phyloP scores from a whole-genome alignment of 2,797 vertebrate species.

The Gallinago solitaria region DNA sequence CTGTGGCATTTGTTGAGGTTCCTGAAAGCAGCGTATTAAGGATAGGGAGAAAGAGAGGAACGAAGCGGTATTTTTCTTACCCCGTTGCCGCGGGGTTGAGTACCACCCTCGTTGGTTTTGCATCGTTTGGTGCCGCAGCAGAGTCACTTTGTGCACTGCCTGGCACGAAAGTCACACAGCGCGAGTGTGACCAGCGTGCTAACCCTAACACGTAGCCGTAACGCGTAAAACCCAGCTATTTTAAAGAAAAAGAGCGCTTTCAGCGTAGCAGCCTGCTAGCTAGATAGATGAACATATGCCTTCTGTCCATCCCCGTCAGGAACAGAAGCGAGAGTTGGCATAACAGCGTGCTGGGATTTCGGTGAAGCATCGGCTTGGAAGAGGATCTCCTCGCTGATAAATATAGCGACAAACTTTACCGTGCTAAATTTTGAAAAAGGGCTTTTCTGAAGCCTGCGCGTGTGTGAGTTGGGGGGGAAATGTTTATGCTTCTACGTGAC shows the following conservation, averaged over 20 bases:
- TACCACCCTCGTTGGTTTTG: fast-evolving
- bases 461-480: neutral
- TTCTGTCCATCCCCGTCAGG: neutral
- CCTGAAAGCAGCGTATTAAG: neutral
- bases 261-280: neutral
- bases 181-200: fast-evolving
- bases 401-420: neutral
- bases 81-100: neutral
- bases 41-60: neutral
- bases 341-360: slow-evolving; percentile 3
- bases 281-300: neutral
- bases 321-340: slow-evolving; percentile 8
- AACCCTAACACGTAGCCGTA: fast-evolving
- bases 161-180: neutral
- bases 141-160: neutral
- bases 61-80: neutral
- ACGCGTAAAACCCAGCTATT: neutral
- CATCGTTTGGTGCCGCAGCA: neutral
- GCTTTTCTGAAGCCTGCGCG: neutral
- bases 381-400: neutral
- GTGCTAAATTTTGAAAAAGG: neutral
- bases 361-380: neutral
- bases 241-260: neutral
- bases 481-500: neutral
- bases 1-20: neutral